A percentile compares a stretch with the other conserved stretches of the same genome.
Evolutionary conservation across 2,888 invertebrate species (phyloP).

Genomic region (Campopleginae sp.): DNA sequence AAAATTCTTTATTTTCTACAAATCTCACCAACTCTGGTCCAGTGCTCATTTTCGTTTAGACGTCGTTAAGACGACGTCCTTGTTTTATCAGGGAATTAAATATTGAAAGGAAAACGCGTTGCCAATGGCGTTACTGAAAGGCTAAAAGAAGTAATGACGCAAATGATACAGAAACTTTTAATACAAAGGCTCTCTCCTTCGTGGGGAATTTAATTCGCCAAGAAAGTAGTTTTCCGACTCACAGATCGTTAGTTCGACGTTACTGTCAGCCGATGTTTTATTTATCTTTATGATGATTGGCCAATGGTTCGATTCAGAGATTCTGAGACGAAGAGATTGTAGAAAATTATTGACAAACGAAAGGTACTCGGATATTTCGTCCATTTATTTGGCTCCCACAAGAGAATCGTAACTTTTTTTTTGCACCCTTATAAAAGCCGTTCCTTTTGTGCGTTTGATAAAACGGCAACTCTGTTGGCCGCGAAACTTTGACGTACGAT

Average conservation of each 20-base stretch:
- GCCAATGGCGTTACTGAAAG: neutral
- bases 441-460: slow-evolving; percentile 18
- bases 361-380: neutral
- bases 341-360: neutral
- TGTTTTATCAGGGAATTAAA: neutral
- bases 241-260: neutral
- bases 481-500: slow-evolving; percentile 30
- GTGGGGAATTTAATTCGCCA: neutral
- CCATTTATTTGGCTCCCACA: neutral
- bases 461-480: neutral
- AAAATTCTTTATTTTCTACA: neutral
- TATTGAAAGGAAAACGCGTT: neutral
- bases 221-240: neutral
- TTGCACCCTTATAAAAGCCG: neutral
- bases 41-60: neutral
- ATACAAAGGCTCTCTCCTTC: neutral
- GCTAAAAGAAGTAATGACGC: neutral
- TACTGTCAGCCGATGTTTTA: neutral
- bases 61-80: no score
- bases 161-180: neutral
- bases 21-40: neutral
- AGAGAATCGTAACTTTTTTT: neutral
- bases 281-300: neutral
- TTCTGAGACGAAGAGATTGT: neutral
- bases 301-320: neutral